Conservation (phyloP, 2,113 vertebrate species). For the Origma solitaria region DNA sequence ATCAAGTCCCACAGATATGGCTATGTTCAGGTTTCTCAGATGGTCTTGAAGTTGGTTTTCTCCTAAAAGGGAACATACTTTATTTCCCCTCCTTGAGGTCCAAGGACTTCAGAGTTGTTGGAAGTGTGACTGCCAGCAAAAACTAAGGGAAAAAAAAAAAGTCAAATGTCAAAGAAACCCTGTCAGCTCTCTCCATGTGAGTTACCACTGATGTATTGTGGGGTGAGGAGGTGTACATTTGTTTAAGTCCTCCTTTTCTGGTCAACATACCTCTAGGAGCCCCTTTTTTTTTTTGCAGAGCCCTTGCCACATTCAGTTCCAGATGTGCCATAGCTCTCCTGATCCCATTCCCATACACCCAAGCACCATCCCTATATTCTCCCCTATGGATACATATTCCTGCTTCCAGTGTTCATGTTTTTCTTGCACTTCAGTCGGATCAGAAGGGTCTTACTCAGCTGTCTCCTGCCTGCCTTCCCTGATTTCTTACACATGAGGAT, state of each 20-base stretch:
- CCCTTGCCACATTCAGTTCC: not conserved
- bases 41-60: not conserved
- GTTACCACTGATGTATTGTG: not conserved
- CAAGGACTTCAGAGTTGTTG: not conserved
- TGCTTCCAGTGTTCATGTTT: not conserved
- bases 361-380: not conserved
- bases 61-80: not conserved
- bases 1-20: not conserved
- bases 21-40: not conserved
- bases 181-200: not conserved
- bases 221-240: accelerated
- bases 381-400: not conserved
- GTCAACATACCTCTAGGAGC: not conserved
- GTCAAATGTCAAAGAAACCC: not conserved
- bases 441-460: not conserved
- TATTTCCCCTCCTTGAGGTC: not conserved
- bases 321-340: not conserved
- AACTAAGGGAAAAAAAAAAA: not conserved
- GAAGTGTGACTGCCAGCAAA: not conserved
- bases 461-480: not conserved
- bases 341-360: not conserved
- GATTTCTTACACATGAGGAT: not conserved
- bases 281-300: no score
- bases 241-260: not conserved
- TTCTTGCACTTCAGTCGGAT: not conserved